These are phyloP conservation scores for Andricus grossulariae DNA, from an alignment of 1,140 invertebrate genomes.

Conservation along the genomic window DNA sequence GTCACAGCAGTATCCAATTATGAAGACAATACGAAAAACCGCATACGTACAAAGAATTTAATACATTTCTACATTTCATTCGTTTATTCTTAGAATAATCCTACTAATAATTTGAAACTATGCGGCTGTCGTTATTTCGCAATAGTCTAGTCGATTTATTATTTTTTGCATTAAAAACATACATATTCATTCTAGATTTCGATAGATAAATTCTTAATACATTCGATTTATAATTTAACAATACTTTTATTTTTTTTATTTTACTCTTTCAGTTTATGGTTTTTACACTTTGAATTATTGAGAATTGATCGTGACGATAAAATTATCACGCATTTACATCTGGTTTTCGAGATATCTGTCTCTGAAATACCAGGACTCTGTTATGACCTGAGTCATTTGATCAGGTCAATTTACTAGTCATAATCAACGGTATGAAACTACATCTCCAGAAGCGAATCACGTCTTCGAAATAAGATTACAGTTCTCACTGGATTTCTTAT, in stretches of 20 bases:
- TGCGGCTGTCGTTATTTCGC: no score
- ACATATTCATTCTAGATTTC: no score
- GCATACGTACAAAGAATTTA: neutral
- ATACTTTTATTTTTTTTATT: no score
- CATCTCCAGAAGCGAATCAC: constrained; percentile 1
- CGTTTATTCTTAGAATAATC: neutral
- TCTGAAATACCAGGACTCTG: neutral
- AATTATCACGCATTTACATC: neutral
- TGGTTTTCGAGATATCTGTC: neutral
- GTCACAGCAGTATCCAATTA: neutral
- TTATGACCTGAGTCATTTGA: constrained; percentile 19
- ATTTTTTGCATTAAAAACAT: no score
- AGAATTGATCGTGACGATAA: neutral
- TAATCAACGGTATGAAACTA: constrained; percentile 11
- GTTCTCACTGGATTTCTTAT: neutral
- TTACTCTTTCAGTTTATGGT: neutral
- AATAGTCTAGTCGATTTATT: no score
- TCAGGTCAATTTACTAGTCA: constrained; percentile 15
- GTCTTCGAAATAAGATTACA: neutral
- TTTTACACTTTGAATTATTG: neutral
- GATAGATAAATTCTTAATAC: no score
- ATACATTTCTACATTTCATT: neutral
- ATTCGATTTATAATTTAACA: no score
- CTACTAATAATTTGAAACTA: neutral
- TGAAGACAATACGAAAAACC: neutral